These are phyloP conservation scores for Lerista edwardsae DNA, from an alignment of 2,797 vertebrate genomes.

Conservation along the genomic window DNA sequence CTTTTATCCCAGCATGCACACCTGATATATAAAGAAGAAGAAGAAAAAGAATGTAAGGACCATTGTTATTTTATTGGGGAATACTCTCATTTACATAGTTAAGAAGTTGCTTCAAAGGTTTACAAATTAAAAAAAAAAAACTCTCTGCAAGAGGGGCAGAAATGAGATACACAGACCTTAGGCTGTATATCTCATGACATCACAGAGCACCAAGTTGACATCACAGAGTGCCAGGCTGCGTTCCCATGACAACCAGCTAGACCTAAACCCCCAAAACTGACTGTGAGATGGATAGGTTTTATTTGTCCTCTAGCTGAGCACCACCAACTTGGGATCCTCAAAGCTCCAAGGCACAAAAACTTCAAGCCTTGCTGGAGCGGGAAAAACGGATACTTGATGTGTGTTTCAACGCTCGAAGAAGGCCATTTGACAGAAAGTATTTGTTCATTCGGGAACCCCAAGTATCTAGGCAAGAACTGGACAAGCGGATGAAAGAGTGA, in stretches of 20 bases:
- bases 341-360: neutral
- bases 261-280: neutral
- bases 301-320: conserved; percentile 18
- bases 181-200: neutral
- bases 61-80: neutral
- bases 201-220: conserved; percentile 3
- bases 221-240: neutral
- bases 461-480: conserved; percentile 1
- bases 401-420: neutral
- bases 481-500: neutral
- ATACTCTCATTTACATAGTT: neutral
- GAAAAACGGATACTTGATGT: neutral
- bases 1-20: too few species aligned
- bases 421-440: neutral
- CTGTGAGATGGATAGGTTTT: neutral
- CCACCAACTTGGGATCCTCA: conserved; percentile 21
- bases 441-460: neutral
- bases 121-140: neutral
- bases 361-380: neutral
- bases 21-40: too few species aligned
- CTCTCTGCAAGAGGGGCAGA: neutral
- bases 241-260: conserved; percentile 10
- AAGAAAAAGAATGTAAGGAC: neutral
- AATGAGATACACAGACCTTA: neutral
- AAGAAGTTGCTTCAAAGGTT: neutral